These are phyloP conservation scores for Lasioglossum zephyrum DNA, from an alignment of 2,888 invertebrate genomes.

Conservation along the genomic window DNA sequence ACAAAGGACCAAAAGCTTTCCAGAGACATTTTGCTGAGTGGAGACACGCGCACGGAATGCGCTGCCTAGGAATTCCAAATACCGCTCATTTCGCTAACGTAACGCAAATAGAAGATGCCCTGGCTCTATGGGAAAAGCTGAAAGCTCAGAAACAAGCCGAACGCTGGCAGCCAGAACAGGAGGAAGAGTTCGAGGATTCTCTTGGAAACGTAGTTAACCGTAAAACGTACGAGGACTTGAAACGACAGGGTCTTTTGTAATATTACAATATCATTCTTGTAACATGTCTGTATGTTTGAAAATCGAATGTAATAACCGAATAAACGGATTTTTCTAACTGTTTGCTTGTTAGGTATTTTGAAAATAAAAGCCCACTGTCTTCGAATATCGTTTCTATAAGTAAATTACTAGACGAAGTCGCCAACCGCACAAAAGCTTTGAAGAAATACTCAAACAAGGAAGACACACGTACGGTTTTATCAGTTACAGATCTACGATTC, in stretches of 20 bases:
- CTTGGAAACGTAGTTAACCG: constrained; percentile 99
- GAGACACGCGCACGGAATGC: constrained; percentile 97
- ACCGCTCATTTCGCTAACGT: constrained; percentile 99
- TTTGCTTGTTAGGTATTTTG: not conserved
- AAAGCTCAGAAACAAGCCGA: constrained; percentile 97
- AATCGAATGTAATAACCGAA: constrained; percentile 25
- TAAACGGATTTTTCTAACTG: not conserved
- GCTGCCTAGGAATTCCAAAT: constrained; percentile 99
- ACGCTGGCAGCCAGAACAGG: constrained; percentile 97
- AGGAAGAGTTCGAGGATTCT: constrained; percentile 99
- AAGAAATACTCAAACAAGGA: no score
- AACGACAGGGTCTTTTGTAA: constrained; percentile 98
- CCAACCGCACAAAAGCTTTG: not conserved
- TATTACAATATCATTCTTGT: not conserved
- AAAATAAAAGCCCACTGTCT: not conserved
- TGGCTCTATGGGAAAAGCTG: constrained; percentile 98
- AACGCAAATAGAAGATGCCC: constrained; percentile 98
- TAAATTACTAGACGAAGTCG: constrained; percentile 4
- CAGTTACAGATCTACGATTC: not conserved
- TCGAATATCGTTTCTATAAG: not conserved
- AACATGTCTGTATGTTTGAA: constrained; percentile 3
- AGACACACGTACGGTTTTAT: not conserved
- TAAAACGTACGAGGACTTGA: constrained; percentile 99
- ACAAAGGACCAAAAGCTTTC: constrained; percentile 99
- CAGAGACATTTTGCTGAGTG: constrained; percentile 99